These are phyloP conservation scores for Onthophagus sagittarius DNA, from an alignment of 2,888 invertebrate species.

Conservation along the genomic window DNA sequence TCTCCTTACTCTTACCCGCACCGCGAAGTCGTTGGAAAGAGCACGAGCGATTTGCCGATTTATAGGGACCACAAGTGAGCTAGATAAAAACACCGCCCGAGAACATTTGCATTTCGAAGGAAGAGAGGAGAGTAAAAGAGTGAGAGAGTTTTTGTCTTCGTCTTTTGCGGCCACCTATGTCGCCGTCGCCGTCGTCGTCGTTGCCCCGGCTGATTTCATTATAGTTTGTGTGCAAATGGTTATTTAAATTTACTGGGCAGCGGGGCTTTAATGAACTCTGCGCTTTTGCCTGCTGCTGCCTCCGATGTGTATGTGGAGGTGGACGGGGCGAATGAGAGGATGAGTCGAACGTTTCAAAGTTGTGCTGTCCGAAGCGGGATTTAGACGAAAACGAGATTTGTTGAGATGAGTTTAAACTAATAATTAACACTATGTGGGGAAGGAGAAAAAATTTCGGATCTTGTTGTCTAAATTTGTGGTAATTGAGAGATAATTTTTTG, in stretches of 20 bases:
- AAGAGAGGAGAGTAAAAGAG: no score
- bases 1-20: not conserved
- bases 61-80: not conserved
- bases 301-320: not conserved
- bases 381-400: no score
- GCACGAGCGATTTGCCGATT: not conserved
- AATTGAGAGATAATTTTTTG: no score
- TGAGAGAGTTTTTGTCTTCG: no score
- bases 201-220: slow-evolving; percentile 30
- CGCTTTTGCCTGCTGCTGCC: not conserved
- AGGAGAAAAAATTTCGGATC: no score
- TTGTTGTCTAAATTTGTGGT: no score
- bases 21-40: no score
- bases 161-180: slow-evolving; percentile 28
- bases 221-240: slow-evolving; percentile 32
- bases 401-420: no score
- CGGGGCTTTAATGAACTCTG: slow-evolving; percentile 7
- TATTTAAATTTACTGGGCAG: slow-evolving; percentile 31
- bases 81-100: not conserved
- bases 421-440: no score
- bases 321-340: not conserved
- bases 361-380: no score
- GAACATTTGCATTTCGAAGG: not conserved
- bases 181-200: slow-evolving; percentile 26
- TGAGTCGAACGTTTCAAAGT: not conserved